Evolutionary conservation across 2,113 vertebrate genomes (phyloP).

Genomic region (Cathartes aura): DNA sequence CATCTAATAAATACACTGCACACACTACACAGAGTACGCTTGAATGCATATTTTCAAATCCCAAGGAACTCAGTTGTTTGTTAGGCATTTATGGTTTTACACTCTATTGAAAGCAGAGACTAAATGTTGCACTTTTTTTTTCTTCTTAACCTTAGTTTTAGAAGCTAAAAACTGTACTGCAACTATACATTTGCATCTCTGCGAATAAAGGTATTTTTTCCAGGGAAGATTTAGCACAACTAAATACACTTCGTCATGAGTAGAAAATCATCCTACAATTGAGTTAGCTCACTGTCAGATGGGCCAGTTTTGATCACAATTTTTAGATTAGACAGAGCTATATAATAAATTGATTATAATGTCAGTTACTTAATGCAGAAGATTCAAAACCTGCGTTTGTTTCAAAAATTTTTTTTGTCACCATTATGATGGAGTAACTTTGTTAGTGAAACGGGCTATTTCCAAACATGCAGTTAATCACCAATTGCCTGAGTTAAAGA

Average conservation of each 20-base stretch:
- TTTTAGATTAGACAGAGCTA: not conserved
- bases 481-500: not conserved
- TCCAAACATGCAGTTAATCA: not conserved
- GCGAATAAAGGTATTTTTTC: not conserved
- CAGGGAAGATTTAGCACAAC: not conserved
- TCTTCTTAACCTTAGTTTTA: not conserved
- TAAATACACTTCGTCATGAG: not conserved
- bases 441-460: not conserved
- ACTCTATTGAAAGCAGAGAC: not conserved
- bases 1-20: not conserved
- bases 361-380: not conserved
- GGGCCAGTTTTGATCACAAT: not conserved
- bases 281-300: not conserved
- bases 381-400: not conserved
- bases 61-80: not conserved
- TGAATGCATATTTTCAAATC: not conserved
- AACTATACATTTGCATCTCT: not conserved
- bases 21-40: not conserved
- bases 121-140: not conserved
- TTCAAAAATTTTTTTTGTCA: not conserved
- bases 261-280: not conserved
- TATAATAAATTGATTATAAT: not conserved
- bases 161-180: not conserved
- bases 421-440: not conserved
- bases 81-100: not conserved